phyloP scores from a whole-genome alignment of 2,888 invertebrate species.

The Epistrophella euchroma region DNA sequence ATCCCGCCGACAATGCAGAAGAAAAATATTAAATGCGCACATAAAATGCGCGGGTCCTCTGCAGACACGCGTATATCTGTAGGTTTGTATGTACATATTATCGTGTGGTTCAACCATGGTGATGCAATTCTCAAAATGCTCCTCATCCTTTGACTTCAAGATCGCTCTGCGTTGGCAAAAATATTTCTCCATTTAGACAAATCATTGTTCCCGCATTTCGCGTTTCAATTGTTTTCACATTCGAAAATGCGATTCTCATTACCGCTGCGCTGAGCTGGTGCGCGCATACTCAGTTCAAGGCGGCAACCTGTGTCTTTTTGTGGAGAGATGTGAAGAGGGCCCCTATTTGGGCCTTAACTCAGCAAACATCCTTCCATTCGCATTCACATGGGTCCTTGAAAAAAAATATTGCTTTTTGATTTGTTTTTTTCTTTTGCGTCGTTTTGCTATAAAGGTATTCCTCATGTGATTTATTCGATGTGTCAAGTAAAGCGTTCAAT shows the following conservation, averaged over 20 bases:
- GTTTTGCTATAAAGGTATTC: constrained; percentile 35
- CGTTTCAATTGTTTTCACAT: constrained; percentile 69
- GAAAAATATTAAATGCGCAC: constrained; percentile 66
- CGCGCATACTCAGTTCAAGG: background rate
- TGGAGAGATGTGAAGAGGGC: background rate
- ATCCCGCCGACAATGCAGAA: constrained; percentile 71
- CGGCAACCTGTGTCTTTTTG: constrained; percentile 37
- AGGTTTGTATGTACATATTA: background rate
- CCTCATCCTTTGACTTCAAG: background rate
- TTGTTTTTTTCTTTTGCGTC: background rate
- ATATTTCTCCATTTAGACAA: constrained; percentile 73
- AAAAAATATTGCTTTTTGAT: constrained; percentile 31
- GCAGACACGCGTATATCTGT: background rate
- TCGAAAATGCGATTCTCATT: constrained; percentile 71
- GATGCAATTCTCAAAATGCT: constrained; percentile 8
- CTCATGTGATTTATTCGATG: constrained; percentile 83
- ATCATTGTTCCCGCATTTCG: constrained; percentile 70
- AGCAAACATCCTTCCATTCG: constrained; percentile 30
- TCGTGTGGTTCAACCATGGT: background rate
- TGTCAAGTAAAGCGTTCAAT: constrained; percentile 84
- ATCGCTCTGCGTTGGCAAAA: constrained; percentile 50
- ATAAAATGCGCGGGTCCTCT: constrained; percentile 36
- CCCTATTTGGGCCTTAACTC: constrained; percentile 17
- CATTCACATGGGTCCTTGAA: constrained; percentile 58
- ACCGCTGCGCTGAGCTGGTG: constrained; percentile 38